Base-by-base conservation (phyloP, 2,888 invertebrate genomes). In the Pecten maximus region DNA sequence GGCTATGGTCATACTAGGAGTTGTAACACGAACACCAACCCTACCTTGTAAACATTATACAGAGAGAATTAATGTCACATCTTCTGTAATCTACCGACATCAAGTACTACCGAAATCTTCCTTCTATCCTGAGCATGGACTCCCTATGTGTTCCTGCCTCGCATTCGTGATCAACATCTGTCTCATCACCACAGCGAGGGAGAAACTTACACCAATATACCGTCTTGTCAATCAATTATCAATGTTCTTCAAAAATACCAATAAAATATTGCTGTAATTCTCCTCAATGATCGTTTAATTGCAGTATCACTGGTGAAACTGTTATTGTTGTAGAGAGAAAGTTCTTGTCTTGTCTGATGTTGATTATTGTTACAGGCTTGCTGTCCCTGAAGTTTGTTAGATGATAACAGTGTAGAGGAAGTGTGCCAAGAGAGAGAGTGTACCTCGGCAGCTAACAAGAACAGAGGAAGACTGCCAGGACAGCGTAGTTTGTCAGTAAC, bases 241-340 rank as follows among this genome's bases (percentile, higher is more conserved):
- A 74, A 74, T 74, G 74, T 74, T 74, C 74, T 74, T 0, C 74
- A 74, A 74, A 74, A 74, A 74, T 74, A 74, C 74, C 74, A 74
- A 74, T 74, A 2, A 28, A 74, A 74, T 74, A 28, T 74, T 74
- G 35, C 12, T 16, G 16, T 74, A 74, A 74, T 74, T 74, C 74
- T 74, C 74, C 74, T 35, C 35, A 74, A 74, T 35, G 74, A 28
- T 19, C 35, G 2, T 28, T 74, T 74, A 74, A 74, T 74, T 6
- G 35, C 4, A 35, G 74, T 28, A 8, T 23, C 60, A 60, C 23
- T 60, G n/a, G 60, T 19, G 60, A n/a, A 60, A 60, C 60, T 60
- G 74, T 35, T 35, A 74, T 35, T 74, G 74, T 74, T 35, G 28
- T 74, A 74, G 35, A 74, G 74, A 74, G 74, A 74, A 74, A 74